Percentiles rank a stretch among this genome's conserved stretches.
These are phyloP conservation scores for Drosophila cognata DNA, from an alignment of 2,888 invertebrate species.

Conservation along the genomic window DNA sequence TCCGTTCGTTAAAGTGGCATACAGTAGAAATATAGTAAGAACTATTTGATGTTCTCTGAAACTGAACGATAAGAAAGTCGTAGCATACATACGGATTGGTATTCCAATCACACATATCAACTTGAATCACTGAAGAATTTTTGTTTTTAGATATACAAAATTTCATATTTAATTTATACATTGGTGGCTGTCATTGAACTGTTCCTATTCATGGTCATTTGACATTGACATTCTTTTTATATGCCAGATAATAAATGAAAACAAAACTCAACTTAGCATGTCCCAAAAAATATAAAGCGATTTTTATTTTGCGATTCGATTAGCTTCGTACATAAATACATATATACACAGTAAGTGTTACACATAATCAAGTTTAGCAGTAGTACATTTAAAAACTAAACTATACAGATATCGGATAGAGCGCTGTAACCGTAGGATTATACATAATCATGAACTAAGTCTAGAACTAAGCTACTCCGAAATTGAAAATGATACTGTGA, in stretches of 20 bases:
- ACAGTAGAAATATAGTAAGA: background rate
- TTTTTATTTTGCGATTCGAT: conserved; percentile 64
- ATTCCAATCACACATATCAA: background rate
- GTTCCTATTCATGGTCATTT: background rate
- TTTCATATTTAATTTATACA: too few relatives aligned
- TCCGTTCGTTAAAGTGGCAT: background rate
- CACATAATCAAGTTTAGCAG: conserved; percentile 32
- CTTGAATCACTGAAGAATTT: background rate
- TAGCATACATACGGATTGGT: background rate
- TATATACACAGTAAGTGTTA: conserved; percentile 43
- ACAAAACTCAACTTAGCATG: conserved; percentile 20
- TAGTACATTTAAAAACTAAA: conserved; percentile 54
- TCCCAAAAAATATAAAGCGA: conserved; percentile 72
- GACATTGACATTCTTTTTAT: background rate
- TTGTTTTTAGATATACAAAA: background rate
- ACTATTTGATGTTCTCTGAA: background rate
- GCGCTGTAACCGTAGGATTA: conserved; percentile 69
- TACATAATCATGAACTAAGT: conserved; percentile 44
- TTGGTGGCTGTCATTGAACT: background rate
- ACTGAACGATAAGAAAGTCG: background rate
- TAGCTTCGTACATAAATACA: conserved; percentile 44
- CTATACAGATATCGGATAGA: conserved; percentile 70
- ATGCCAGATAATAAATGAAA: background rate
- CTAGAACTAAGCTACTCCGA: conserved; percentile 63
- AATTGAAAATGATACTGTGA: conserved; percentile 27